Evolutionary conservation across 2,797 vertebrate genomes (phyloP), one percentile per base, ranked within the genome.

Genomic region (Tympanoctomys barrerae): DNA sequence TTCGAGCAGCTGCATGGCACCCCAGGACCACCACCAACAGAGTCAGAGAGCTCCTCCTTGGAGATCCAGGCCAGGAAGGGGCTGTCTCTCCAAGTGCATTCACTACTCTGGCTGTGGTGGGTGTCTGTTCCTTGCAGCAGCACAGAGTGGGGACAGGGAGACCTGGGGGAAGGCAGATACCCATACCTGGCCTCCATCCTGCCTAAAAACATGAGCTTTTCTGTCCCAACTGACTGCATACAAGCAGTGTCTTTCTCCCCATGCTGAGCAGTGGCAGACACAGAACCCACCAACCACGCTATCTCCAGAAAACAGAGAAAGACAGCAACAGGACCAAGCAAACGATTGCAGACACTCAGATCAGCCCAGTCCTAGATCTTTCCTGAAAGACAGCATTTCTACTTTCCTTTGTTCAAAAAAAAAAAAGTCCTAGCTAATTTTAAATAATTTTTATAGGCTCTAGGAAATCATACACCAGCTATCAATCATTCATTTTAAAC

Each of bases 151-250:
- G 31, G 9, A 62, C 2, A 39, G 36, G 22, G 22, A 22, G 46
- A 46, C 31, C 33, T 54, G 46, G 19, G 0, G 22, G 6, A 36
- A 9, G 26, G n/a, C 54, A 4, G 3, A 9, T 9, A 9, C 0
- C 28, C 11, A 33, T 5, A 24, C 24, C 46, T 14, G 3, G 13
- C 57, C 52, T 42, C 4, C 2, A 39, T 39, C 36, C 57, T 22
- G 2, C n/a, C 31, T 26, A 54, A 31, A 59, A 82, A 26, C 5
- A 36, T 6, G 5, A 78, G 78, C 19, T 42, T 3, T 70, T 8
- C 19, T 2, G 14, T 46, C 24, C 77, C 21, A 0, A 16, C 54
- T 9, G 21, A 31, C 82, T 9, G 33, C 18, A 28, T 3, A 13
- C 4, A 18, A 1, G 21, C 7, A 1, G 22, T 11, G 28, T 61